Conservation (phyloP, 2,888 invertebrate species). For the Sinopyrophorus schimmeli region DNA sequence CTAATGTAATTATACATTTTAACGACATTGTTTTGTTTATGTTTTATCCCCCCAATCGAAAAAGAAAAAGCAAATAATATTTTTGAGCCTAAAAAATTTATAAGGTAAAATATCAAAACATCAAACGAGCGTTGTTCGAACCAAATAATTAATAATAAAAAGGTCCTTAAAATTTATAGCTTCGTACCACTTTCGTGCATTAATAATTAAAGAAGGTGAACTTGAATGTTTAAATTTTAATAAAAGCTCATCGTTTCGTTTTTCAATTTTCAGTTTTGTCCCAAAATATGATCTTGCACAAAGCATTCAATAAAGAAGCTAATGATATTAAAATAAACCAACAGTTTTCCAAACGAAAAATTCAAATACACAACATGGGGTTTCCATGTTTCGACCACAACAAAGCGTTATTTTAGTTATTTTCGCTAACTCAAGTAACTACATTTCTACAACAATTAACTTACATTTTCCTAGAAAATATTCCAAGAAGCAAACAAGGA, state of each 20-base stretch:
- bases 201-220: slow-evolving; percentile 2
- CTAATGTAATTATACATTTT: too few relatives aligned
- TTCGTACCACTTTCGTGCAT: neutral
- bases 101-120: neutral
- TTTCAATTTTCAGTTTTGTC: neutral
- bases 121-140: neutral
- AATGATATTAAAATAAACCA: neutral
- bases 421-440: slow-evolving; percentile 6
- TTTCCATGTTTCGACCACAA: slow-evolving; percentile 29
- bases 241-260: neutral
- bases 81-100: neutral
- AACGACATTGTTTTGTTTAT: neutral
- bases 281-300: neutral
- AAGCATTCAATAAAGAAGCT: neutral
- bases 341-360: slow-evolving; percentile 7
- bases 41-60: neutral
- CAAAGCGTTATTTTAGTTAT: slow-evolving; percentile 20
- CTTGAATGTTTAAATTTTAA: slow-evolving; percentile 5
- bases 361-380: slow-evolving; percentile 28
- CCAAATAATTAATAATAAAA: neutral
- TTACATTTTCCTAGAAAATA: slow-evolving; percentile 46
- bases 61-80: too few relatives aligned
- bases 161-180: neutral
- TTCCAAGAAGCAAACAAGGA: slow-evolving; percentile 41
- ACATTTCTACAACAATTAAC: slow-evolving; percentile 32